These are phyloP conservation scores for Ditylenchus weischeri DNA, from an alignment of 2,888 invertebrate species.

Conservation along the genomic window DNA sequence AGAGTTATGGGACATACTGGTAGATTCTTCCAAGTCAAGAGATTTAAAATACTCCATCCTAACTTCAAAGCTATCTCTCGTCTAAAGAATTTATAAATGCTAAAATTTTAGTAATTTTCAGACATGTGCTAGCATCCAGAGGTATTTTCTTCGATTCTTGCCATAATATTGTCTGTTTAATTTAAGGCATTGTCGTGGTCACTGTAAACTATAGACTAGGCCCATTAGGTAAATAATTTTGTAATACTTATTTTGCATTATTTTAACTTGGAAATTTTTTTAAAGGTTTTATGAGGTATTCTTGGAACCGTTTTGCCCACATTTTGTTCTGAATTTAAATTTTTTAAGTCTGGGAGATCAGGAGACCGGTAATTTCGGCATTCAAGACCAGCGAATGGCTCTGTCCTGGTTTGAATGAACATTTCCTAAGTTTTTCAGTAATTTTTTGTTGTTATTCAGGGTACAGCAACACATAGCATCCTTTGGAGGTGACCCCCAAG, in stretches of 20 bases:
- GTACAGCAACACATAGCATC: slow-evolving; percentile 71
- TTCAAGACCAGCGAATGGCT: slow-evolving; percentile 63
- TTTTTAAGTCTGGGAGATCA: slow-evolving; percentile 64
- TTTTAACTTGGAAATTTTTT: not conserved
- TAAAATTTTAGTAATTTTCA: too few species aligned
- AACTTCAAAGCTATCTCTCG: too few species aligned
- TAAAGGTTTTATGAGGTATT: too few species aligned
- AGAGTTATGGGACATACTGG: too few species aligned
- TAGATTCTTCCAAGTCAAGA: too few species aligned
- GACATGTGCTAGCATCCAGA: slow-evolving; percentile 60
- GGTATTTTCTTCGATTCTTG: too few species aligned
- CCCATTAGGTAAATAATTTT: slow-evolving; percentile 60
- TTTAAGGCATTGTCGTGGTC: slow-evolving; percentile 64
- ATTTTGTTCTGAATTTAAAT: slow-evolving; percentile 49
- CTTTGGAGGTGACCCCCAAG: slow-evolving; percentile 77
- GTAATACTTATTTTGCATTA: not conserved
- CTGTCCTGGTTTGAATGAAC: slow-evolving; percentile 58
- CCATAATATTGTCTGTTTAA: slow-evolving; percentile 24
- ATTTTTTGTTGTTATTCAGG: too few species aligned
- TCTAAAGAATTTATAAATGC: too few species aligned
- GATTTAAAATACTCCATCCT: too few species aligned
- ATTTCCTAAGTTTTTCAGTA: too few species aligned
- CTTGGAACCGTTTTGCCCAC: too few species aligned
- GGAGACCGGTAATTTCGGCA: slow-evolving; percentile 64
- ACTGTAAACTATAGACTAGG: slow-evolving; percentile 65